Conservation (phyloP, 92 coral and sea anemone genomes). For the Porites divaricata region DNA sequence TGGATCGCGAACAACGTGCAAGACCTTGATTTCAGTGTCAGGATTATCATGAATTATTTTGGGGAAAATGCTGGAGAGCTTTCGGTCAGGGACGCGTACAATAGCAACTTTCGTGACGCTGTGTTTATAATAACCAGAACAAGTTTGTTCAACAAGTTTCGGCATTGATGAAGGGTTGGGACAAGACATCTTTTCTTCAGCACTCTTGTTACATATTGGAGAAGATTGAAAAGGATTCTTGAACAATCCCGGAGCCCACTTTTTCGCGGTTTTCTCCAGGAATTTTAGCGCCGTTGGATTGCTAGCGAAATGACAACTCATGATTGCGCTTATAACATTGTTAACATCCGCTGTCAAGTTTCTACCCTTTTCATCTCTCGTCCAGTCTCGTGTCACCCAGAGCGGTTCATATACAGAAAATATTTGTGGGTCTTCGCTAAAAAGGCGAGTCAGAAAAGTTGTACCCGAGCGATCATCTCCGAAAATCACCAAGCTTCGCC, state of each 20-base stretch:
- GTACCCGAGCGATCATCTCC: slow-evolving; percentile 59
- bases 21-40: slow-evolving; percentile 43
- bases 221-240: slow-evolving; percentile 36
- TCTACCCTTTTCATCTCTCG: neutral
- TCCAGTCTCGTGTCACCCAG: slow-evolving; percentile 41
- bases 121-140: slow-evolving; percentile 35
- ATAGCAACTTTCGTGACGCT: slow-evolving; percentile 56
- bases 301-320: slow-evolving; percentile 34
- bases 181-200: neutral
- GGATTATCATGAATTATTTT: slow-evolving; percentile 41
- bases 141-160: slow-evolving; percentile 26
- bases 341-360: slow-evolving; percentile 11
- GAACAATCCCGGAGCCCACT: slow-evolving; percentile 45
- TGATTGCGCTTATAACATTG: slow-evolving; percentile 18
- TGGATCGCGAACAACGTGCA: slow-evolving; percentile 69
- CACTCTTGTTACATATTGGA: slow-evolving; percentile 47
- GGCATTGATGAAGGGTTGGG: slow-evolving; percentile 15
- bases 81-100: slow-evolving; percentile 52
- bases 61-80: slow-evolving; percentile 54
- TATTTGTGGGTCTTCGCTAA: slow-evolving; percentile 33
- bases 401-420: slow-evolving; percentile 56
- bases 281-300: slow-evolving; percentile 22
- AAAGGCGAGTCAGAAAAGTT: slow-evolving; percentile 47
- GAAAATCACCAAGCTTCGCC: slow-evolving; percentile 55
- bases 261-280: slow-evolving; percentile 1